Evolutionary conservation across 1,140 invertebrate species (phyloP).

Genomic region (Drosophila busckii): DNA sequence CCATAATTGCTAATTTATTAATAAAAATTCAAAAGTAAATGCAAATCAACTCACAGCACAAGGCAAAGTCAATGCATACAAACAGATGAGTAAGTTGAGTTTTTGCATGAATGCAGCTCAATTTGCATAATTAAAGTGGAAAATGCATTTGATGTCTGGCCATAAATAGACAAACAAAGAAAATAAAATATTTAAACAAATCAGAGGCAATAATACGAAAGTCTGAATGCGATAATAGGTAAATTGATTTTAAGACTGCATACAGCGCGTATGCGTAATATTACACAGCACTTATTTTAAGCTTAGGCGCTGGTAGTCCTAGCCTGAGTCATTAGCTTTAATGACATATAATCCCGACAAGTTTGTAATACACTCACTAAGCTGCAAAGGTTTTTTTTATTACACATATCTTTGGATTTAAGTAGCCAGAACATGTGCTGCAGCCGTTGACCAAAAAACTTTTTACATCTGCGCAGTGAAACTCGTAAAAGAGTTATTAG

Average conservation of each 20-base stretch:
- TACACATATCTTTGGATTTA: not conserved
- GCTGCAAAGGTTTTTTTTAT: not conserved
- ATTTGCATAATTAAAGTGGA: constrained; percentile 68
- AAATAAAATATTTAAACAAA: constrained; percentile 1
- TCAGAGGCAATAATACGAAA: constrained; percentile 6
- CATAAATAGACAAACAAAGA: constrained; percentile 3
- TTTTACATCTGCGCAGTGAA: constrained; percentile 8
- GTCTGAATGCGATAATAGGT: constrained; percentile 34
- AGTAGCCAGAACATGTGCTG: constrained; percentile 29
- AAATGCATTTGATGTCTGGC: constrained; percentile 55
- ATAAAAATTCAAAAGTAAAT: constrained; percentile 71
- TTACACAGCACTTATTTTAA: not conserved
- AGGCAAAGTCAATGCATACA: constrained; percentile 18
- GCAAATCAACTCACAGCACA: constrained; percentile 35
- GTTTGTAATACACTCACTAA: constrained; percentile 13
- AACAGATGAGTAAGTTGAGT: constrained; percentile 36
- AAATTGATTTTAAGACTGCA: too few species aligned
- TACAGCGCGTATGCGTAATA: constrained; percentile 12
- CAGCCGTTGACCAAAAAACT: constrained; percentile 23
- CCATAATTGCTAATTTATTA: constrained; percentile 63
- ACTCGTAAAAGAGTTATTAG: constrained; percentile 58
- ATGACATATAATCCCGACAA: constrained; percentile 3
- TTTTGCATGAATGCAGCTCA: constrained; percentile 64
- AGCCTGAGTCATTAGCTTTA: constrained; percentile 35
- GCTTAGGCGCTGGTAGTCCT: constrained; percentile 12